These are phyloP conservation scores for Alloplasta piceator DNA, from an alignment of 2,888 invertebrate species.

Conservation along the genomic window DNA sequence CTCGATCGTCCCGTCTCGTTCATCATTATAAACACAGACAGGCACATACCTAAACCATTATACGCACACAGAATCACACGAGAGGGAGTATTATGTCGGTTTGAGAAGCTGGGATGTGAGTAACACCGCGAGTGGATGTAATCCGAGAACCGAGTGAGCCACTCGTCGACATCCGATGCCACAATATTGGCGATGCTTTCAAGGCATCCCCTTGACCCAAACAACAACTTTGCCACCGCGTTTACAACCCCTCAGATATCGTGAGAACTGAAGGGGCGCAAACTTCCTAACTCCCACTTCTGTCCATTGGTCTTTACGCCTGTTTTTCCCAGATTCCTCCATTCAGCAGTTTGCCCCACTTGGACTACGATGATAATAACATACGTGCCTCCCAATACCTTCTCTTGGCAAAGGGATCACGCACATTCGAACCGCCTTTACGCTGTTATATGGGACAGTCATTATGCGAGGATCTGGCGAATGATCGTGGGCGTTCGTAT, in stretches of 20 bases:
- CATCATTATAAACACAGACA: constrained; percentile 10
- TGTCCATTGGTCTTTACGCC: no score
- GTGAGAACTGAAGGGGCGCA: no score
- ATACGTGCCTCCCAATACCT: constrained; percentile 38
- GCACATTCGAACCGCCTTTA: constrained; percentile 31
- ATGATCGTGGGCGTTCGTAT: constrained; percentile 50
- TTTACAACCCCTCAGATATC: background rate
- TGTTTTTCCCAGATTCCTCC: no score
- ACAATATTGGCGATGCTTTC: constrained; percentile 76
- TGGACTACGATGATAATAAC: background rate
- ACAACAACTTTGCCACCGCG: constrained; percentile 62
- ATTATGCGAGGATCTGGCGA: constrained; percentile 20
- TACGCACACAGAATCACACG: constrained; percentile 5
- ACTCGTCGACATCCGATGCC: constrained; percentile 70
- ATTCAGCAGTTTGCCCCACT: no score
- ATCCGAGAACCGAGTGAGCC: constrained; percentile 64
- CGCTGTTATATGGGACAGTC: constrained; percentile 37
- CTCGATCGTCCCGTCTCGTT: constrained; percentile 49
- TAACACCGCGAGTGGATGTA: constrained; percentile 61
- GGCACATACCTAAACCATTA: background rate
- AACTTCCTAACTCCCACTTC: no score
- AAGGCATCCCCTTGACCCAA: constrained; percentile 66
- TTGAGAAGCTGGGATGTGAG: constrained; percentile 41
- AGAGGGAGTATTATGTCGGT: constrained; percentile 49
- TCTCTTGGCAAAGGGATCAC: constrained; percentile 11